Percentiles rank a stretch among this genome's conserved stretches.
phyloP scores from a whole-genome alignment of 64 coral and sea anemone species.

The Anthopleura sola region DNA sequence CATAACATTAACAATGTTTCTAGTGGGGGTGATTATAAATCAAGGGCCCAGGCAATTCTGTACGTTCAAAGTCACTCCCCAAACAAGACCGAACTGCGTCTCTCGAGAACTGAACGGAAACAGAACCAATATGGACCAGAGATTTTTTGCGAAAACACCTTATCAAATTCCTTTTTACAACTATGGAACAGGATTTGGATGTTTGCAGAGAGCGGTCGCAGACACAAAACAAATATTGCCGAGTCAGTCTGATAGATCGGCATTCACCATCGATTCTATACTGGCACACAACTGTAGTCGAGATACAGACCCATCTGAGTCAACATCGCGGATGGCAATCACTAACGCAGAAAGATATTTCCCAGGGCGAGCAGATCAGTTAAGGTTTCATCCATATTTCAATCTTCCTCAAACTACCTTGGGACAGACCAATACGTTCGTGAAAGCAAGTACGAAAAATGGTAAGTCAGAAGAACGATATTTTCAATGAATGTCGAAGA shows the following conservation, averaged over 20 bases:
- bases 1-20: neutral
- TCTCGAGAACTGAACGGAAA: neutral
- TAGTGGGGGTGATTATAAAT: neutral
- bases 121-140: neutral
- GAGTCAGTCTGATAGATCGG: neutral
- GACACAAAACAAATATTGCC: neutral
- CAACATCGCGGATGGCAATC: neutral
- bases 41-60: neutral
- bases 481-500: too few relatives aligned
- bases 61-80: neutral
- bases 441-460: neutral
- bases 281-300: neutral
- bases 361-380: neutral
- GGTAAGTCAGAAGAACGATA: neutral
- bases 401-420: neutral
- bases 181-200: neutral
- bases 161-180: neutral
- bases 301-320: neutral
- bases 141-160: neutral
- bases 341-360: neutral
- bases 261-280: neutral
- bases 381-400: neutral
- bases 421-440: neutral
- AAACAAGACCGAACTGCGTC: neutral
- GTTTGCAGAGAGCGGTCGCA: neutral